Evolutionary conservation across 2,888 invertebrate genomes (phyloP).

Genomic region (Hypolimnas misippus): DNA sequence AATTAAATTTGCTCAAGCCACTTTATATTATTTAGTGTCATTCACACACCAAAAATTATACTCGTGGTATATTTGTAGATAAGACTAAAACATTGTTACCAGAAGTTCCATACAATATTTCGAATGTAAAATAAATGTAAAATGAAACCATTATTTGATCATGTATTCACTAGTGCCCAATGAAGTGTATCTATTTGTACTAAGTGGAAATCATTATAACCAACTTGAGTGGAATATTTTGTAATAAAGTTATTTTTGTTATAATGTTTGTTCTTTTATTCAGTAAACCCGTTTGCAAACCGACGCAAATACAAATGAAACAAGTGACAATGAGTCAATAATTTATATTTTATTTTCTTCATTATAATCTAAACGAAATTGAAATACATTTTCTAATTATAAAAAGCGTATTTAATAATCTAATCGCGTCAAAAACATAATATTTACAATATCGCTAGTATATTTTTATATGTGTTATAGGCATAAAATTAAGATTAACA

Average conservation of each 20-base stretch:
- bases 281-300: neutral
- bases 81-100: too few relatives aligned
- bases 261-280: constrained; percentile 39
- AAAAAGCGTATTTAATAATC: constrained; percentile 68
- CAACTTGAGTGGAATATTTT: constrained; percentile 26
- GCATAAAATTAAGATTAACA: constrained; percentile 35
- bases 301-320: constrained; percentile 26
- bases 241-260: constrained; percentile 61
- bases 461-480: constrained; percentile 18
- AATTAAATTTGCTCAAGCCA: neutral
- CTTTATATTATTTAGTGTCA: too few relatives aligned
- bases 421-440: constrained; percentile 59
- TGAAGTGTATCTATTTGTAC: constrained; percentile 50
- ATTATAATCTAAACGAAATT: constrained; percentile 62
- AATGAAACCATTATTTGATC: constrained; percentile 1
- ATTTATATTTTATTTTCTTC: constrained; percentile 66
- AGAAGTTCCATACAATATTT: neutral
- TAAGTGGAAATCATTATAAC: constrained; percentile 23
- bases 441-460: constrained; percentile 48
- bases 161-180: constrained; percentile 35
- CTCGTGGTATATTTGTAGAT: neutral
- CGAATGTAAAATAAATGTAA: neutral
- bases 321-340: constrained; percentile 64
- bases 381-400: constrained; percentile 62
- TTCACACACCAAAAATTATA: neutral